Base-by-base conservation (phyloP, 1,140 invertebrate species). In the Sitobion miscanthi region DNA sequence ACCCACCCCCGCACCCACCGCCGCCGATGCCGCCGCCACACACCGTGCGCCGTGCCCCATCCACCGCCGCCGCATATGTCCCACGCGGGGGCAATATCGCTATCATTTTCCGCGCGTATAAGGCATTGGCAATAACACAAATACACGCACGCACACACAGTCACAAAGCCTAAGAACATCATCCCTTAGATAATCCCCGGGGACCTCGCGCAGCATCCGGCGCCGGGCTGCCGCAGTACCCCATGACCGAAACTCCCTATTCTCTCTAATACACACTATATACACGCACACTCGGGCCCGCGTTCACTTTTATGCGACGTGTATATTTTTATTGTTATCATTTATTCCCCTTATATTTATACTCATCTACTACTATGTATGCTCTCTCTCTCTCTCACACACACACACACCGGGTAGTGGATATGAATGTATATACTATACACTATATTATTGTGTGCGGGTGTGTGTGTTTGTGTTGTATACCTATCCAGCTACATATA, bases 241-340 rank as follows among this genome's bases (percentile, higher is more conserved):
- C 88, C 35, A 42, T n/a, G 82, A 82, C 77, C 91, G 91, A 92
- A 91, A 54, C 91, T 92, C 91, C 90, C 91, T 54, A 52, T 92
- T 92, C 87, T 93, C 93, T 35, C 42, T 47, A 89, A 89, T 47
- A 90, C 54, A 21, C 88, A 5, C 21, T 3, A 1, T 54, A 14
- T n/a, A 82, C 62, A 47, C 52, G n/a, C 42, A 47, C 62, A 35
- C 77, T 23, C 77, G 6, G 42, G 7, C 82, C 4, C 77, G 21
- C 77, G 77, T 54, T 57, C 91, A 30, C 91, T 93, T 93, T 93
- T 93, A 93, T 85, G 91, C 91, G 91, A 93, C 91, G 91, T 93
- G 91, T 93, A 93, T 86, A 93, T 93, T 93, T 93, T 93, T 93
- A 93, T 93, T 93, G 91, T 93, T 93, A 93, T 93, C 91, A 93